Base-by-base conservation (phyloP, 2,888 invertebrate species). In the Gasteruption jaculator region DNA sequence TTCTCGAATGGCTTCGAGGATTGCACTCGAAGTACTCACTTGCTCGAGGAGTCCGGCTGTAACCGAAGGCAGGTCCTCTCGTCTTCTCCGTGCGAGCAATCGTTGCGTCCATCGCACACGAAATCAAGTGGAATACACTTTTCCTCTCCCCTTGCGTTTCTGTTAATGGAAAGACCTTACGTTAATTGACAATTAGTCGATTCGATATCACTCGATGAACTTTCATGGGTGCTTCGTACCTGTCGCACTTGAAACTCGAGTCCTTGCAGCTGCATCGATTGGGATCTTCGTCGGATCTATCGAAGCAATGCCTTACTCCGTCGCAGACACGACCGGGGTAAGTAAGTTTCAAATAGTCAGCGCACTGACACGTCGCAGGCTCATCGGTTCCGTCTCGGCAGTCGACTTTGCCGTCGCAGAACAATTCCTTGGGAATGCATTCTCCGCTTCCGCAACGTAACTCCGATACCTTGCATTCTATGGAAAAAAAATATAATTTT, bases 361-460 rank as follows among this genome's bases (percentile, higher is more conserved):
- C 79, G 53, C 86, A 86, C 10, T 75, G 78, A 40, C 82, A 82
- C 10, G 71, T 69, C 0, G 65, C 66, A 1, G 83, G 82, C 60
- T 90, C 90, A 58, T 90, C 90, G 4, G 80, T 81, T 11, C 75
- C 74, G 59, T 89, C 88, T 0, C 74, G 77, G 59, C 90, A 90
- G 57, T 89, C 84, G 21, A 78, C 66, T 1, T 69, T 64, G 10
- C 78, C 79, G 57, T 90, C 77, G 57, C 85, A 85, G 60, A 85
- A 89, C 24, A 75, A 70, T 20, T 76, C 74, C 60, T 87, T 87
- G 0, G 79, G 72, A 7, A 89, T 68, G 61, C 90, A 90, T 45
- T 75, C 75, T 2, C 81, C 80, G 49, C 80, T 81, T 5, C 65
- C 69, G 56, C 89, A 90, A 60, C 78, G 81, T 52, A 89, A 65